phyloP scores from a whole-genome alignment of 2,797 vertebrate genomes.

The Leptoclinus maculatus region DNA sequence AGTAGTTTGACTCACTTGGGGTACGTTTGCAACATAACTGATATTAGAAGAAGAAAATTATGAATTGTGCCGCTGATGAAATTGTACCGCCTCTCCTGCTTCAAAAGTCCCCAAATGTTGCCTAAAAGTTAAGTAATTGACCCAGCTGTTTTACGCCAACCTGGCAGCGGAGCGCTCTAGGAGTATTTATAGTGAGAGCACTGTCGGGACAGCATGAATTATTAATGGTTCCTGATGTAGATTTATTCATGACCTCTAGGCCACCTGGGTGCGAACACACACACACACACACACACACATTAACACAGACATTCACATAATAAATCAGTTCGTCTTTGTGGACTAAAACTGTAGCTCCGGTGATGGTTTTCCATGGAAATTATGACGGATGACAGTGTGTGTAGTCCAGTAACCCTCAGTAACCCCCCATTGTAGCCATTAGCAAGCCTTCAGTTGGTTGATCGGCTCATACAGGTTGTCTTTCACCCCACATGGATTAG shows the following conservation, averaged over 20 bases:
- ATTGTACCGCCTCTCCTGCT: slow-evolving; percentile 38
- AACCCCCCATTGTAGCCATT: slow-evolving; percentile 46
- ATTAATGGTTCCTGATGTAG: slow-evolving; percentile 80
- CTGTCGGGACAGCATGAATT: slow-evolving; percentile 79
- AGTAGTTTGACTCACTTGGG: slow-evolving; percentile 17
- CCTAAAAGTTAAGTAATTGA: slow-evolving; percentile 70
- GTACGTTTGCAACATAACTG: slow-evolving; percentile 28
- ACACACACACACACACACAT: slow-evolving; percentile 32
- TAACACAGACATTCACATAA: slow-evolving; percentile 44
- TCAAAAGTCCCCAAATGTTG: slow-evolving; percentile 58
- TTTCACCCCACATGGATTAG: slow-evolving; percentile 45
- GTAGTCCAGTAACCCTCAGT: slow-evolving; percentile 41
- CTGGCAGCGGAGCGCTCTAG: slow-evolving; percentile 58
- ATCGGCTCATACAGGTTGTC: slow-evolving; percentile 39
- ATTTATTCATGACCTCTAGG: slow-evolving; percentile 81
- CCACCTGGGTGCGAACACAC: slow-evolving; percentile 68
- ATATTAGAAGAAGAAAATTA: slow-evolving; percentile 39
- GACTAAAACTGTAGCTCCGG: slow-evolving; percentile 29
- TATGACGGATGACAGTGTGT: slow-evolving; percentile 42
- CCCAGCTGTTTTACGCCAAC: slow-evolving; percentile 64
- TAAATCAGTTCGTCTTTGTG: slow-evolving; percentile 51
- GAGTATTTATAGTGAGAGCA: slow-evolving; percentile 80
- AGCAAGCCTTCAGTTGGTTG: slow-evolving; percentile 36
- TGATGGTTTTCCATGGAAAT: slow-evolving; percentile 40
- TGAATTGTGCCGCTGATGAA: slow-evolving; percentile 45